Percentiles rank a stretch among this genome's conserved stretches.
Conservation (phyloP, 92 coral and sea anemone species). For the Parazoanthus atlanticus region DNA sequence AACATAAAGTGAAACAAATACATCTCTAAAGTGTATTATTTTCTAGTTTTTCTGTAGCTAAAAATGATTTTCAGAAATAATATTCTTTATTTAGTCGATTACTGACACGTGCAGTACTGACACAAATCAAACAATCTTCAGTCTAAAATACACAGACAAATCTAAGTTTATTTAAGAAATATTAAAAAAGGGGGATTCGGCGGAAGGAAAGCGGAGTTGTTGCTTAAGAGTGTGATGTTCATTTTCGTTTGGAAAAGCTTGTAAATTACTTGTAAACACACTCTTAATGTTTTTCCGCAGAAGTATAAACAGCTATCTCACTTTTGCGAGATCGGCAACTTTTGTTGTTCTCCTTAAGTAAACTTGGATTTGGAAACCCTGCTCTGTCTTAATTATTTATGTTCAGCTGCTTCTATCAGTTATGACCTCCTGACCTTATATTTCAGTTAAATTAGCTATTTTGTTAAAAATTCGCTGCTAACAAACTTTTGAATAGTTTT, state of each 20-base stretch:
- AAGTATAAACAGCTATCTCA: neutral
- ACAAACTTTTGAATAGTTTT: neutral
- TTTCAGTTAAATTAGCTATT: neutral
- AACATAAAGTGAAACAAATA: neutral
- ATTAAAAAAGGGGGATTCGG: neutral
- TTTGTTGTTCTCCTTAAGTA: neutral
- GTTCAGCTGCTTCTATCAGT: slow-evolving; percentile 13
- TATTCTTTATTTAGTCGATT: neutral
- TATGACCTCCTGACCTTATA: slow-evolving; percentile 12
- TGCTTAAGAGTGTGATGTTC: neutral
- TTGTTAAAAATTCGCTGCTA: neutral
- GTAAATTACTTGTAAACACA: neutral
- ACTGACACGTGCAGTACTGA: neutral
- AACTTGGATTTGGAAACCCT: too few relatives aligned
- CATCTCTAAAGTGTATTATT: neutral
- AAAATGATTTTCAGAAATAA: neutral
- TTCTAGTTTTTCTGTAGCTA: neutral
- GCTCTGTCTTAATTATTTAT: neutral
- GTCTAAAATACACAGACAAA: neutral
- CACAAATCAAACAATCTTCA: neutral
- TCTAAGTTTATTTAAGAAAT: neutral
- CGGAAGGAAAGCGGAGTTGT: neutral
- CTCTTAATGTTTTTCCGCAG: slow-evolving; percentile 1
- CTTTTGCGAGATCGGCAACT: slow-evolving; percentile 1
- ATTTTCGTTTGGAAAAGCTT: neutral